These are phyloP conservation scores for Nibea albiflora DNA, from an alignment of 2,113 vertebrate genomes.

Conservation along the genomic window DNA sequence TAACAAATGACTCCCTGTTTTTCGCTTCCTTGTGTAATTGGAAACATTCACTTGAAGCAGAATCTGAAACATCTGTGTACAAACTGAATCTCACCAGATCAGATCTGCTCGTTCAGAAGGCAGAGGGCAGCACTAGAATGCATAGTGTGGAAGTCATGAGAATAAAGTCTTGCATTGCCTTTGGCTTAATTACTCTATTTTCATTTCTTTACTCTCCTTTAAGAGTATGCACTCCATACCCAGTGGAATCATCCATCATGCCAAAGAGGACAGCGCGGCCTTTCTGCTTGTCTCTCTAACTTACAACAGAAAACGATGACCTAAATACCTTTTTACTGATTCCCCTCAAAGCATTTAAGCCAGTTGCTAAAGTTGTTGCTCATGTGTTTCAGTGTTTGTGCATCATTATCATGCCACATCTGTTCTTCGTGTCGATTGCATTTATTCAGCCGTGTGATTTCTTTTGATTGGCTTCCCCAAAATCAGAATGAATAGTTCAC, in stretches of 20 bases:
- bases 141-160: constrained; percentile 14
- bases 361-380: neutral
- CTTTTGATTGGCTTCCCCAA: constrained; percentile 55
- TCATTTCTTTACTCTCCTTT: neutral
- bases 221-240: neutral
- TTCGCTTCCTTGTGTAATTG: constrained; percentile 37
- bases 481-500: constrained; percentile 11
- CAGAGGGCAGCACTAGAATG: constrained; percentile 63
- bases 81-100: constrained; percentile 15
- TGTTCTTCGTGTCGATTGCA: constrained; percentile 45
- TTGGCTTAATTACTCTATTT: neutral
- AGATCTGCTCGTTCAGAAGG: constrained; percentile 33
- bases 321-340: neutral
- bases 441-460: constrained; percentile 38
- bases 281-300: neutral
- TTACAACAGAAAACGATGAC: neutral
- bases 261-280: neutral
- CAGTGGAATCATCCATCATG: neutral
- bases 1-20: constrained; percentile 8
- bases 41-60: constrained; percentile 25
- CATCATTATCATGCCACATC: constrained; percentile 59
- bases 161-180: neutral
- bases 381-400: constrained; percentile 25
- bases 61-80: constrained; percentile 47
- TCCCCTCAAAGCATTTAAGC: neutral